A percentile compares a stretch with the other conserved stretches of the same genome.
Conservation (phyloP, 2,113 vertebrate species). For the Natator depressus region DNA sequence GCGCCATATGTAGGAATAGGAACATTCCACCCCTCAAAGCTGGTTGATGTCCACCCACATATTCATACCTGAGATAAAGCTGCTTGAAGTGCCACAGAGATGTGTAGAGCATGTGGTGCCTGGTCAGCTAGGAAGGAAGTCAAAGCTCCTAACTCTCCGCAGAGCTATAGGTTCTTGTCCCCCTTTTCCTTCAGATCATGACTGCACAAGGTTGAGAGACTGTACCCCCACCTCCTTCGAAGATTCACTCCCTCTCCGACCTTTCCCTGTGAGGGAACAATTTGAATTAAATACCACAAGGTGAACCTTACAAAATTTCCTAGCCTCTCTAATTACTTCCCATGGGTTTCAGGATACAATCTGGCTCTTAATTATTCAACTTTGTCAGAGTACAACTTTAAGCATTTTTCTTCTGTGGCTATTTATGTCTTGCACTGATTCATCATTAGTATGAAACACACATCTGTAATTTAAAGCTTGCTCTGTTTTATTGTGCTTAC, state of each 20-base stretch:
- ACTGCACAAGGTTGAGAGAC: not conserved
- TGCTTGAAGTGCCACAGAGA: not conserved
- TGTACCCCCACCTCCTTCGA: not conserved
- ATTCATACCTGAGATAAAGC: fast-evolving
- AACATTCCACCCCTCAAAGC: not conserved
- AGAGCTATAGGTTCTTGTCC: not conserved
- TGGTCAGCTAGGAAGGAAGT: not conserved
- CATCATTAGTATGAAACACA: not conserved
- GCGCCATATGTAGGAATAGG: not conserved
- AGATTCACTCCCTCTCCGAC: not conserved
- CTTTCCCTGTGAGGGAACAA: not conserved
- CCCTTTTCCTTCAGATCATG: not conserved
- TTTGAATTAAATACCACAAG: not conserved
- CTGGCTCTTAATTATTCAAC: not conserved
- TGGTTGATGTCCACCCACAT: not conserved
- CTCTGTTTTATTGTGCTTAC: not conserved
- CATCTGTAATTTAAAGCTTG: not conserved
- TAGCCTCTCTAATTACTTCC: not conserved
- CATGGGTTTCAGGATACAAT: not conserved
- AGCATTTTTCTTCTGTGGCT: not conserved
- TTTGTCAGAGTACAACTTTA: not conserved
- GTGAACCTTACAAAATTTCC: not conserved
- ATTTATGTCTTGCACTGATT: fast-evolving
- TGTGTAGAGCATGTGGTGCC: fast-evolving
- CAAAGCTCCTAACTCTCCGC: not conserved